phyloP scores from a whole-genome alignment of 64 coral and sea anemone genomes.

The Dendrophyllia cribrosa region DNA sequence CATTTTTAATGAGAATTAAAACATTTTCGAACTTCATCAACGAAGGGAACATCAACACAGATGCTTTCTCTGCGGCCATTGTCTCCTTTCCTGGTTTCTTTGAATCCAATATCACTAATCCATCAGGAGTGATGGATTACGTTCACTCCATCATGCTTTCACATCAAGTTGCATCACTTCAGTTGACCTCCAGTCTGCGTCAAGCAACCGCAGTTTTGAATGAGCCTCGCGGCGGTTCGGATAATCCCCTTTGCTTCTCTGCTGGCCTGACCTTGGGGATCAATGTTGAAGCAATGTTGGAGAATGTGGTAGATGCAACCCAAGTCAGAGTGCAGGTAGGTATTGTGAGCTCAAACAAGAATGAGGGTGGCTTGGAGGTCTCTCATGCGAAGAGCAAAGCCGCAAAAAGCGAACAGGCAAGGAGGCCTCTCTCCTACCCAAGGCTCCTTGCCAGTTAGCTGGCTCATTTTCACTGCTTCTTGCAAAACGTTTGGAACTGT shows the following conservation, averaged over 20 bases:
- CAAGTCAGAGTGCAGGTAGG: slow-evolving; percentile 89
- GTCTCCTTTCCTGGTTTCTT: slow-evolving; percentile 87
- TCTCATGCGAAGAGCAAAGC: too few relatives aligned
- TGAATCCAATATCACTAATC: slow-evolving; percentile 96
- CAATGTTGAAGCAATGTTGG: slow-evolving; percentile 91
- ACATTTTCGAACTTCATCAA: slow-evolving; percentile 69
- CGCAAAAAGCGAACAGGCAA: too few relatives aligned
- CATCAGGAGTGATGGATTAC: slow-evolving; percentile 77
- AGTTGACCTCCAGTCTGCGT: slow-evolving; percentile 67
- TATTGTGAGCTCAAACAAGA: too few relatives aligned
- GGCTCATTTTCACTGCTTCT: too few relatives aligned
- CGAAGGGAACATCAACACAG: slow-evolving; percentile 52
- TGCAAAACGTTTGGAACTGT: too few relatives aligned
- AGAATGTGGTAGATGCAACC: slow-evolving; percentile 78
- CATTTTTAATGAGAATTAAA: slow-evolving; percentile 87
- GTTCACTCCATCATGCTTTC: slow-evolving; percentile 73
- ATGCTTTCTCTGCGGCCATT: slow-evolving; percentile 82
- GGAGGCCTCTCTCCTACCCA: too few relatives aligned
- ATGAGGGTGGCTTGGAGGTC: too few relatives aligned
- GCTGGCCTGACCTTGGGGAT: slow-evolving; percentile 91
- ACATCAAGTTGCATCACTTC: slow-evolving; percentile 53
- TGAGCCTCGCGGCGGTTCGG: slow-evolving; percentile 90
- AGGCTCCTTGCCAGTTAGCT: too few relatives aligned
- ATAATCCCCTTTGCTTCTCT: slow-evolving; percentile 91
- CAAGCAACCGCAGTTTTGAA: slow-evolving; percentile 79